Base-by-base conservation (phyloP, 2,113 vertebrate genomes). In the Lophius piscatorius region DNA sequence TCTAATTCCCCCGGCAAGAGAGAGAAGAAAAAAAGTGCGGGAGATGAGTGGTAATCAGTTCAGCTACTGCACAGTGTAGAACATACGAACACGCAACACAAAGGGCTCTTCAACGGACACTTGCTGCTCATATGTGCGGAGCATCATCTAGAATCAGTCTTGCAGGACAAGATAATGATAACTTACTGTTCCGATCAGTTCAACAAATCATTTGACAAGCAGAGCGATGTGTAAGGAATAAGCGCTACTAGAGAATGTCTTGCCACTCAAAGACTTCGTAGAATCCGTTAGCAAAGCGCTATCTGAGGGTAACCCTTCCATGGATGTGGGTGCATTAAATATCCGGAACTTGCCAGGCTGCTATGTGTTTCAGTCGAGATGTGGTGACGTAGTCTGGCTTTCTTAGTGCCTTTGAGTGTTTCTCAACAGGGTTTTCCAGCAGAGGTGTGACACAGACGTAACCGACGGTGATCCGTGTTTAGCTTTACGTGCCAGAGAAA, bases 331-430 rank as follows among this genome's bases (percentile, higher is more conserved):
- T 48, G 59, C 68, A 59, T 77, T 67, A 23, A 70, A 58, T 46
- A 46, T 21, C 50, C 80, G 52, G 77, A 88, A 73, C 74, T 73
- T 5, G 69, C 81, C 86, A 83, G 86, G 78, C 88, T 85, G 74
- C 72, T 76, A 36, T 46, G 67, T 59, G 69, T 79, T 46, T 59
- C 47, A 72, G 67, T 29, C 36, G 70, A 76, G 69, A 71, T 48
- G 61, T 63, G 80, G 78, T 56, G 49, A 63, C 52, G 79, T 83
- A 58, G 81, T 88, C 87, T 85, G 84, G 83, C 84, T 86, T 87
- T 84, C 81, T 82, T 88, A 91, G 91, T 92, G 91, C 91, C 91
- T 91, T 91, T 87, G 83, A 86, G 74, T 80, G 83, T 89, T 79
- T 84, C 85, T 75, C 75, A 87, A 88, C 89, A 87, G 86, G 90